phyloP scores from a whole-genome alignment of 2,797 vertebrate species.

The Erithacus rubecula region DNA sequence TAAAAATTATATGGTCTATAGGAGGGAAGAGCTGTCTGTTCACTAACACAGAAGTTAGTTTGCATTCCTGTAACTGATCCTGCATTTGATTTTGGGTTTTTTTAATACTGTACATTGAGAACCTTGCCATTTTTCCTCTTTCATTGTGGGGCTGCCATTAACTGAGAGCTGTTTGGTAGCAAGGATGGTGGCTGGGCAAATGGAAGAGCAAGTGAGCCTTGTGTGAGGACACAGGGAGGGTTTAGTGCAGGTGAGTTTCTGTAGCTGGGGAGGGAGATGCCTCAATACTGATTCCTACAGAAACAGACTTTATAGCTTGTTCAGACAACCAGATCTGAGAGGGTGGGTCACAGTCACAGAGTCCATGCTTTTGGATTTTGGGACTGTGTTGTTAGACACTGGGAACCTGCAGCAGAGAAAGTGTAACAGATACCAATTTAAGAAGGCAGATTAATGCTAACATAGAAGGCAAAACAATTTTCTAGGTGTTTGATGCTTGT shows the following conservation, averaged over 20 bases:
- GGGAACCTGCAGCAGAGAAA: background rate
- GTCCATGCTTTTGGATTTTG: background rate
- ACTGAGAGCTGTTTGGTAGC: background rate
- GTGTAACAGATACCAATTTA: background rate
- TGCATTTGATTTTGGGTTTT: background rate
- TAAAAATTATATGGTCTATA: background rate
- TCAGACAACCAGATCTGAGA: background rate
- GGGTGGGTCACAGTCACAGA: background rate
- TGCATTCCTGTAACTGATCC: background rate
- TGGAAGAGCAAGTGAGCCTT: background rate
- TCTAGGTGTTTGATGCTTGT: background rate
- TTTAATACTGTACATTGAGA: background rate
- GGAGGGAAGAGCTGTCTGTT: background rate
- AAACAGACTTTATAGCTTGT: background rate
- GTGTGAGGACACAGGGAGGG: fast-evolving
- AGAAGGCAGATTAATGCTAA: background rate
- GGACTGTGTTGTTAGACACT: background rate
- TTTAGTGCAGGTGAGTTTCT: background rate
- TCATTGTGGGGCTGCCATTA: background rate
- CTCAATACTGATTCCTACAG: background rate
- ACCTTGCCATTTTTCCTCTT: background rate
- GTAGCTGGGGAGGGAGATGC: background rate
- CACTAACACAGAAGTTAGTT: background rate
- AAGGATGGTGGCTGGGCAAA: background rate
- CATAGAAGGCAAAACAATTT: background rate